A percentile compares a stretch with the other conserved stretches of the same genome.
phyloP scores from a whole-genome alignment of 1,140 invertebrate genomes.

The Psix sp. region DNA sequence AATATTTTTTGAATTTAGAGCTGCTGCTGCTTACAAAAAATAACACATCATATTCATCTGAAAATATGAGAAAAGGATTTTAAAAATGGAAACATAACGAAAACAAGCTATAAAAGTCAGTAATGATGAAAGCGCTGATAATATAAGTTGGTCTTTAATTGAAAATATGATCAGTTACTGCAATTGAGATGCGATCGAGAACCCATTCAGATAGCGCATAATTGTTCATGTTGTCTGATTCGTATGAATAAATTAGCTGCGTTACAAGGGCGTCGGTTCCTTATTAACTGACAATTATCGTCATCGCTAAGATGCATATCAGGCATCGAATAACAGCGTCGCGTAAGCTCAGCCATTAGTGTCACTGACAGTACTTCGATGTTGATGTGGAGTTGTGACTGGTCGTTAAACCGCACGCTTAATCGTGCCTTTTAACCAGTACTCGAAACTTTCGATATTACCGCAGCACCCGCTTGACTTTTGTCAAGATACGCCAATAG shows the following conservation, averaged over 20 bases:
- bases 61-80: no score
- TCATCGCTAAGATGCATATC: slow-evolving; percentile 46
- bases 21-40: no score
- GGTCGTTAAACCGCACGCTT: slow-evolving; percentile 60
- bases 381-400: slow-evolving; percentile 50
- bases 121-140: slow-evolving; percentile 11
- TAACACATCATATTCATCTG: no score
- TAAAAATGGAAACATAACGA: background rate
- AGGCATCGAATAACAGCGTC: slow-evolving; percentile 51
- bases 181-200: slow-evolving; percentile 23
- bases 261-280: slow-evolving; percentile 31
- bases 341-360: slow-evolving; percentile 52
- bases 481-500: slow-evolving; percentile 23
- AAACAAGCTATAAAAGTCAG: background rate
- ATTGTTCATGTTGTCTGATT: slow-evolving; percentile 16
- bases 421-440: slow-evolving; percentile 58
- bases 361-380: slow-evolving; percentile 55
- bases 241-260: slow-evolving; percentile 44
- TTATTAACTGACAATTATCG: slow-evolving; percentile 51
- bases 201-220: background rate
- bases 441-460: slow-evolving; percentile 39
- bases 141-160: slow-evolving; percentile 42
- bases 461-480: slow-evolving; percentile 34
- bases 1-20: no score
- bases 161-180: slow-evolving; percentile 38